Evolutionary conservation across 2,888 invertebrate species (phyloP).

Genomic region (Scelioninae gen. 1): DNA sequence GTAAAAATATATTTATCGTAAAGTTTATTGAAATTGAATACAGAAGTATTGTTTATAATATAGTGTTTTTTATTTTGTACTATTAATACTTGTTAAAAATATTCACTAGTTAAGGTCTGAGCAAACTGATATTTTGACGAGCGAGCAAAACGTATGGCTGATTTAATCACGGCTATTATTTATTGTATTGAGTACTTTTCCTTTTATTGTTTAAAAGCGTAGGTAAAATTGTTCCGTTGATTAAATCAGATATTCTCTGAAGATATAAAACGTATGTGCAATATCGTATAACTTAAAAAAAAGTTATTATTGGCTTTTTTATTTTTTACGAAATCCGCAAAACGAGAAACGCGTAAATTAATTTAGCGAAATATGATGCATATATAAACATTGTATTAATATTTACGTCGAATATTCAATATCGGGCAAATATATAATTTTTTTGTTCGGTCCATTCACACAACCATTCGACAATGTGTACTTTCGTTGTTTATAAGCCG

Average conservation of each 20-base stretch:
- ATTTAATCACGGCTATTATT: conserved; percentile 21
- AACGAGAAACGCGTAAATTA: conserved; percentile 32
- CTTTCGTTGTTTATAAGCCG: conserved; percentile 29
- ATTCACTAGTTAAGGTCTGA: neutral
- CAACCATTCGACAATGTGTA: conserved; percentile 12
- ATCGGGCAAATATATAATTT: conserved; percentile 25
- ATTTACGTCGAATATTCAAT: conserved; percentile 34
- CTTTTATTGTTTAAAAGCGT: conserved; percentile 22
- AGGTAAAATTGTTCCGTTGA: conserved; percentile 31
- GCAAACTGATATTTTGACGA: conserved; percentile 8
- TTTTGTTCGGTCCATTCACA: conserved; percentile 30
- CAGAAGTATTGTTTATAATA: neutral
- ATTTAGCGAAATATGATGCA: conserved; percentile 21
- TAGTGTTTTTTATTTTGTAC: neutral
- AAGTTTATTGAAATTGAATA: no score
- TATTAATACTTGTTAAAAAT: neutral
- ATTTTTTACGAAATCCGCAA: conserved; percentile 23
- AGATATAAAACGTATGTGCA: conserved; percentile 35
- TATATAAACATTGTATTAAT: conserved; percentile 30
- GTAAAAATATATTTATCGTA: no score
- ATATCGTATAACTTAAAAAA: conserved; percentile 31
- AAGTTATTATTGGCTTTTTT: conserved; percentile 44
- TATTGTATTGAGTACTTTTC: conserved; percentile 3
- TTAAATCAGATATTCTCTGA: conserved; percentile 44
- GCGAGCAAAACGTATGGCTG: neutral